Percentiles rank a stretch among this genome's conserved stretches.
These are phyloP conservation scores for Acrossocheilus wenchowensis DNA, from an alignment of 2,797 vertebrate species.

Conservation along the genomic window DNA sequence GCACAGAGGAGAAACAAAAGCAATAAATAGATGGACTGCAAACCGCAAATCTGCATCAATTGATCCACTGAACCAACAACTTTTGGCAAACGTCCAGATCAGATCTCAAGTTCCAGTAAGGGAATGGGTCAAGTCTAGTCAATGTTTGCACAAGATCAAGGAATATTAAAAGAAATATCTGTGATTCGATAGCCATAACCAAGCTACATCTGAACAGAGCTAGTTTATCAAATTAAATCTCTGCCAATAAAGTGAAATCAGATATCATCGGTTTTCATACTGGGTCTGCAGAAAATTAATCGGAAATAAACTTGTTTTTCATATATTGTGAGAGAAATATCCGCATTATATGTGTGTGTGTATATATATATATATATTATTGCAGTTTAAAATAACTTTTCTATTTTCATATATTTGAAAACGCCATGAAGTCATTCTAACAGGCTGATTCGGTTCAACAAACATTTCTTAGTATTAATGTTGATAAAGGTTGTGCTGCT, in stretches of 20 bases:
- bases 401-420: neutral
- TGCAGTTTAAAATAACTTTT: neutral
- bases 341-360: neutral
- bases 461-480: neutral
- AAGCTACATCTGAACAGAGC: neutral
- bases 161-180: conserved; percentile 33
- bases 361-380: too few relatives aligned
- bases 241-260: neutral
- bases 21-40: neutral
- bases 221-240: neutral
- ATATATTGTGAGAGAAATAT: neutral
- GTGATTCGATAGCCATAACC: neutral
- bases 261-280: neutral
- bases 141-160: conserved; percentile 32
- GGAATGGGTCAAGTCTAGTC: conserved; percentile 32
- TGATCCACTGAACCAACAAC: conserved; percentile 30
- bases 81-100: conserved; percentile 28
- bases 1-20: conserved; percentile 54
- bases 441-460: neutral
- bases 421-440: neutral
- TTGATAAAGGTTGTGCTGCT: neutral
- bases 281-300: neutral
- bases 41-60: conserved; percentile 24
- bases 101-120: conserved; percentile 23
- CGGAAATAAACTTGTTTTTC: neutral